Percentiles rank a stretch among this genome's conserved stretches.
Conservation (phyloP, 2,113 vertebrate species). For the Sphaerodactylus townsendi region DNA sequence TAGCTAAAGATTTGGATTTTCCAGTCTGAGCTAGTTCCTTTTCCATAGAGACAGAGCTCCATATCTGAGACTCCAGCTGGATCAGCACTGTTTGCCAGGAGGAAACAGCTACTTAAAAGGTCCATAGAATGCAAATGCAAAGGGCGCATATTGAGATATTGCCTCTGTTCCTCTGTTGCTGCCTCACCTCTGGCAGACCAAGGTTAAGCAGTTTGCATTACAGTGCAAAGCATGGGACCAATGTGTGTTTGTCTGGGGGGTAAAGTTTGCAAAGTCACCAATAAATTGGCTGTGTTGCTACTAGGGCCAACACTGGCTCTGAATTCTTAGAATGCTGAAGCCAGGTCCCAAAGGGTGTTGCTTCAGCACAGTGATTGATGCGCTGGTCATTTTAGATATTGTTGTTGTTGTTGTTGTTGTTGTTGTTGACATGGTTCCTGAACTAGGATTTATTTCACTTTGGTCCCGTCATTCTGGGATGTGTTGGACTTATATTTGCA, state of each 20-base stretch:
- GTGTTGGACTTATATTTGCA: not conserved
- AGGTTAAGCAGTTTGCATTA: not conserved
- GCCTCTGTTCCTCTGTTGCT: conserved; percentile 20
- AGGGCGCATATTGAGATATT: not conserved
- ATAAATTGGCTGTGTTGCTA: not conserved
- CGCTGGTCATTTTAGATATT: not conserved
- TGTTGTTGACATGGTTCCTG: conserved; percentile 12
- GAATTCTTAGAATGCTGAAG: not conserved
- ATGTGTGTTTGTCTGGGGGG: not conserved
- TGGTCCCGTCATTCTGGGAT: not conserved
- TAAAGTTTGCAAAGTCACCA: not conserved
- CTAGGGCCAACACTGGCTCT: not conserved
- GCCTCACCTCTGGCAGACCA: conserved; percentile 8
- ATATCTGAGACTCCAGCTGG: not conserved
- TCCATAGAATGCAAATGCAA: not conserved
- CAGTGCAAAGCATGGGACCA: not conserved
- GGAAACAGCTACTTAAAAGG: not conserved
- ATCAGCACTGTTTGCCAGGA: not conserved
- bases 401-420: too few relatives aligned
- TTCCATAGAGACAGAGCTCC: not conserved
- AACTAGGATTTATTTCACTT: conserved; percentile 20
- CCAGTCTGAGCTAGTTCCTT: not conserved
- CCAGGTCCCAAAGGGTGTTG: not conserved
- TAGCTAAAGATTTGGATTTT: not conserved
- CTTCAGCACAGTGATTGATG: not conserved